Evolutionary conservation across 2,797 vertebrate genomes (phyloP).

Genomic region (Myotis myotis): DNA sequence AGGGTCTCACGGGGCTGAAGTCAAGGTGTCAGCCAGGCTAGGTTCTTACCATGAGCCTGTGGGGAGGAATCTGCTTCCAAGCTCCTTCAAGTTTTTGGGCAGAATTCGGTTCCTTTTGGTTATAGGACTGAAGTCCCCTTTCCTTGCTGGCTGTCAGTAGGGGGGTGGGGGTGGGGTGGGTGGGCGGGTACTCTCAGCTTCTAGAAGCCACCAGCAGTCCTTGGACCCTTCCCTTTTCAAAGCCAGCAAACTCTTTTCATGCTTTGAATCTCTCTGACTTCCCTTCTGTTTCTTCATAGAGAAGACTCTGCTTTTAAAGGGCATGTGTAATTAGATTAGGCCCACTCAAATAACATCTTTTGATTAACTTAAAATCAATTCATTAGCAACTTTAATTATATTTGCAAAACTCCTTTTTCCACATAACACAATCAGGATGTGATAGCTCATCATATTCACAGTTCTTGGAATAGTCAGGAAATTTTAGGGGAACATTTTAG

Average conservation of each 20-base stretch:
- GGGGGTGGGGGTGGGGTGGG: too few relatives aligned
- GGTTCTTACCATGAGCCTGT: background rate
- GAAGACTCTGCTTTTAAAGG: constrained; percentile 45
- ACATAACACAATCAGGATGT: constrained; percentile 20
- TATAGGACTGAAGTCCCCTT: background rate
- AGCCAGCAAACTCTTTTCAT: background rate
- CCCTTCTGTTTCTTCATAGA: background rate
- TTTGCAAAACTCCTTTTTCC: constrained; percentile 55
- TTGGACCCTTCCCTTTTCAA: background rate
- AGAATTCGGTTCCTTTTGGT: background rate
- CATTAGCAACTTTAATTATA: constrained; percentile 56
- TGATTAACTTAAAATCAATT: constrained; percentile 50
- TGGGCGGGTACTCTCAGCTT: background rate
- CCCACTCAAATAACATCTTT: constrained; percentile 27
- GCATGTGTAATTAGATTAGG: constrained; percentile 12
- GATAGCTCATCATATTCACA: constrained; percentile 17
- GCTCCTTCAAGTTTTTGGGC: background rate
- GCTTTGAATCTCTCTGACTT: constrained; percentile 36
- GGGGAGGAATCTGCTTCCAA: background rate
- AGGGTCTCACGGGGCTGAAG: background rate
- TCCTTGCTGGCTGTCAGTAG: background rate
- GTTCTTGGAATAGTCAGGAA: background rate
- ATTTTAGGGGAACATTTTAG: constrained; percentile 14
- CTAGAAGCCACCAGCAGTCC: too few relatives aligned
- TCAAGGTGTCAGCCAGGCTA: background rate